Evolutionary conservation across 2,797 vertebrate genomes (phyloP), one percentile per base, ranked within the genome.

Genomic region (Argentina silus): DNA sequence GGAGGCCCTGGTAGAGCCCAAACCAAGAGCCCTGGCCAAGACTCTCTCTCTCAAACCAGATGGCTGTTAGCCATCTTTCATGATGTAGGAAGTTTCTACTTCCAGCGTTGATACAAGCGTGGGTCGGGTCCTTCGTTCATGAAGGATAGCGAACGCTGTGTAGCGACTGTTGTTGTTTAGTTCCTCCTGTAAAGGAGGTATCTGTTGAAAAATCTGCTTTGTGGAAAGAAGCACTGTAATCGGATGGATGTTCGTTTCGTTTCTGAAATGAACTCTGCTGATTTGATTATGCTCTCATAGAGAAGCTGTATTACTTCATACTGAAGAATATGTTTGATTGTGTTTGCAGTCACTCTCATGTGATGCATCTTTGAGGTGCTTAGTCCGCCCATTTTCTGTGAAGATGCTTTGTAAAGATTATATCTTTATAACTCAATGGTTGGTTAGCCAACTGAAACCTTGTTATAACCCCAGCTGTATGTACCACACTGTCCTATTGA

Each of bases 1-100:
- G 87, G 87, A 89, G 89, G 69, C 89, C 89, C 42, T 89, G 89
- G 89, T 89, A 88, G 80, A 83, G 53, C 50, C 23, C n/a, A n/a
- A n/a, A n/a, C n/a, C n/a, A n/a, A n/a, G n/a, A n/a, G n/a, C n/a
- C 27, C 44, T 67, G n/a, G 60, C 42, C 42, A 17, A 71, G 27
- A 69, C 63, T 78, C 73, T 75, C 36, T 64, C 56, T 56, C 43
- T 50, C 45, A 75, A 74, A 70, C 83, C 69, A 76, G 81, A 86
- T 81, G 78, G 79, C 48, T 75, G 78, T 83, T 76, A 19, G 64
- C 76, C 74, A 42, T 81, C 77, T 60, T 59, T 48, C 7, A 60
- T 71, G 43, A 27, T 82, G 83, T 78, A 80, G 81, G 80, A 84
- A 50, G 88, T 70, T 14, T 59, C n/a, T 10, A 70, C 72, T 71